These are phyloP conservation scores for Ommatoiulus sabulosus DNA, from an alignment of 2,888 invertebrate genomes.

Conservation along the genomic window DNA sequence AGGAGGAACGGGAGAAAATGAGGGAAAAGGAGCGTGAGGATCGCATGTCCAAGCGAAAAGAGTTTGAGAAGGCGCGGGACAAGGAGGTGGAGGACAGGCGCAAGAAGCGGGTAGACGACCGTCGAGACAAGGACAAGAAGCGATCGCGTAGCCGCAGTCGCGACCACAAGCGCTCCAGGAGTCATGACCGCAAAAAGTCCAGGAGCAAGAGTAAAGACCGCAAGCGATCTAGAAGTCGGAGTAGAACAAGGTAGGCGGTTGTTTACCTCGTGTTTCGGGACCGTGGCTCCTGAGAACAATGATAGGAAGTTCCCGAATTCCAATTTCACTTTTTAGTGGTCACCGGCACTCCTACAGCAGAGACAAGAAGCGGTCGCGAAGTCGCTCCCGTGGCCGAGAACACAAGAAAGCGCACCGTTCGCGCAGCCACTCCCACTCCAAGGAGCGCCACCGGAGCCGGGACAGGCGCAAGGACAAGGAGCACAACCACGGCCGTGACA, in stretches of 20 bases:
- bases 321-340: neutral
- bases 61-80: slow-evolving; percentile 61
- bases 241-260: slow-evolving; percentile 44
- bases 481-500: slow-evolving; percentile 29
- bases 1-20: slow-evolving; percentile 72
- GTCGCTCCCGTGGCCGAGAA: slow-evolving; percentile 38
- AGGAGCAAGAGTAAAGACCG: slow-evolving; percentile 54
- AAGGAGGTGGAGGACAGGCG: slow-evolving; percentile 62
- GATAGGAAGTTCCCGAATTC: too few relatives aligned
- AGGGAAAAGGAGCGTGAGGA: slow-evolving; percentile 71
- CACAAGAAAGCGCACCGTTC: slow-evolving; percentile 50
- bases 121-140: slow-evolving; percentile 58
- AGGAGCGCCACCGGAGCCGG: slow-evolving; percentile 30
- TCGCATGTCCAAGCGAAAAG: slow-evolving; percentile 63
- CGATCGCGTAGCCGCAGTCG: slow-evolving; percentile 56
- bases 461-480: slow-evolving; percentile 47
- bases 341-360: neutral
- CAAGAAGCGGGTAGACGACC: slow-evolving; percentile 68
- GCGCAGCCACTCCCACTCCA: slow-evolving; percentile 54
- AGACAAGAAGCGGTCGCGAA: slow-evolving; percentile 53
- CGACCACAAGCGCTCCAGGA: slow-evolving; percentile 54
- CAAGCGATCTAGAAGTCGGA: slow-evolving; percentile 59
- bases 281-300: too few relatives aligned
- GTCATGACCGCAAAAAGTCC: slow-evolving; percentile 47
- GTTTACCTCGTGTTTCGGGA: neutral